These are phyloP conservation scores for Dermatemys mawii DNA, from an alignment of 2,113 vertebrate genomes.

Conservation along the genomic window DNA sequence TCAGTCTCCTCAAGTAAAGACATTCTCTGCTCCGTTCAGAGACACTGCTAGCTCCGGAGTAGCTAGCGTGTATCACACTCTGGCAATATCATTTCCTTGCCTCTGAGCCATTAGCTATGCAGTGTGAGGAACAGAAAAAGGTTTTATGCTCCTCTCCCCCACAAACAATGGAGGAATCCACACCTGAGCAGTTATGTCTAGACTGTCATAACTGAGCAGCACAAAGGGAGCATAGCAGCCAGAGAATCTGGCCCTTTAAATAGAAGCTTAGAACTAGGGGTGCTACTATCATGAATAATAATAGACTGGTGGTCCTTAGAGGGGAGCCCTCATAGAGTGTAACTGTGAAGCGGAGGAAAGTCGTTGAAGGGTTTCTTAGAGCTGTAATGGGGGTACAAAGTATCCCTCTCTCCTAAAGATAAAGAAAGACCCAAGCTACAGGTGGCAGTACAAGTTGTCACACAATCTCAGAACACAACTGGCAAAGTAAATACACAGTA, in stretches of 20 bases:
- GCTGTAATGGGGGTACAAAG: background rate
- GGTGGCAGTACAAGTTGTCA: background rate
- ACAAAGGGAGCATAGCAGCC: background rate
- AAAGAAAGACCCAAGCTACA: background rate
- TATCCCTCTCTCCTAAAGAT: background rate
- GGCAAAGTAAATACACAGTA: background rate
- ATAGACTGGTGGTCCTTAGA: background rate
- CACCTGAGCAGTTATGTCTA: slow-evolving; percentile 16
- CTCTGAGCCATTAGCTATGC: background rate
- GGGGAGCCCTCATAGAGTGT: background rate
- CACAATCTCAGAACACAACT: background rate
- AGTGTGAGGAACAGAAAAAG: background rate
- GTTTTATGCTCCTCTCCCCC: background rate
- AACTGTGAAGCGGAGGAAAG: background rate
- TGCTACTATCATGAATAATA: slow-evolving; percentile 8
- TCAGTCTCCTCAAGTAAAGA: slow-evolving; percentile 23
- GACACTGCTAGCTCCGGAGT: background rate
- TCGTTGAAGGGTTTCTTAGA: slow-evolving; percentile 8
- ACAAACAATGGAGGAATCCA: background rate
- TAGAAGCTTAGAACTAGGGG: slow-evolving; percentile 22
- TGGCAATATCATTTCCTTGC: background rate
- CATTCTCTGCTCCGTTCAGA: background rate
- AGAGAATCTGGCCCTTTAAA: slow-evolving; percentile 6
- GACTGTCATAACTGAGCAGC: background rate
- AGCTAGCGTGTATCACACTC: background rate